Percentiles rank a stretch among this genome's conserved stretches.
Evolutionary conservation across 2,888 invertebrate genomes (phyloP).

Genomic region (Labia minor): DNA sequence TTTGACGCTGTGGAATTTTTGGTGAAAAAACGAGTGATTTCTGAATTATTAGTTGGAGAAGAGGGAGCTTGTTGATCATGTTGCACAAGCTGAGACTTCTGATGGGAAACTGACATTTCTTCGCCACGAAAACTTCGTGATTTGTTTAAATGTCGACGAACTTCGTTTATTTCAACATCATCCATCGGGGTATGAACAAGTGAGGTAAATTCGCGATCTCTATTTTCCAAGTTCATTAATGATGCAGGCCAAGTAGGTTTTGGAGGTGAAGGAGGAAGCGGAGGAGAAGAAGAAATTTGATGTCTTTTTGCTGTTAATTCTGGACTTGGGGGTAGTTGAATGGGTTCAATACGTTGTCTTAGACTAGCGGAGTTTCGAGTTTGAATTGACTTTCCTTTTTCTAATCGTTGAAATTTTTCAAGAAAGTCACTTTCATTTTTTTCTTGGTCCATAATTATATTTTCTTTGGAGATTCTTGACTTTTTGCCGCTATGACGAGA

Average conservation of each 20-base stretch:
- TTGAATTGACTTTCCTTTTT: constrained; percentile 20
- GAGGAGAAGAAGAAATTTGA: neutral
- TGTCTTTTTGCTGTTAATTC: constrained; percentile 27
- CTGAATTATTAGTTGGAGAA: constrained; percentile 33
- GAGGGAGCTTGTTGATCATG: constrained; percentile 14
- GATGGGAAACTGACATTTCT: constrained; percentile 19
- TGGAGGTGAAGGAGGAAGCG: constrained; percentile 36
- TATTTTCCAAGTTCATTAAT: constrained; percentile 18
- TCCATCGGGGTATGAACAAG: constrained; percentile 33
- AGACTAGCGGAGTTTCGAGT: constrained; percentile 42
- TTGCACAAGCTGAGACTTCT: neutral
- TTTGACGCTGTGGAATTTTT: constrained; percentile 19
- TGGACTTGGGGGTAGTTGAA: constrained; percentile 41
- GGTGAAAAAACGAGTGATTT: constrained; percentile 34
- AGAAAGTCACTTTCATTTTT: constrained; percentile 1
- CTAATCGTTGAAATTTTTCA: neutral
- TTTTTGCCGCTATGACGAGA: constrained; percentile 61
- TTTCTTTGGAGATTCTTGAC: constrained; percentile 38
- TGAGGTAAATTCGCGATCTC: constrained; percentile 33
- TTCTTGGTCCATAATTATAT: neutral
- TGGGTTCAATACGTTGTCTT: constrained; percentile 46
- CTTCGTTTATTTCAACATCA: constrained; percentile 34
- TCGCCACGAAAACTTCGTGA: constrained; percentile 54
- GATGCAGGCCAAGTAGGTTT: constrained; percentile 36
- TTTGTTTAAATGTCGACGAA: constrained; percentile 43